Evolutionary conservation across 2,888 invertebrate species (phyloP).

Genomic region (Diogma glabrata): DNA sequence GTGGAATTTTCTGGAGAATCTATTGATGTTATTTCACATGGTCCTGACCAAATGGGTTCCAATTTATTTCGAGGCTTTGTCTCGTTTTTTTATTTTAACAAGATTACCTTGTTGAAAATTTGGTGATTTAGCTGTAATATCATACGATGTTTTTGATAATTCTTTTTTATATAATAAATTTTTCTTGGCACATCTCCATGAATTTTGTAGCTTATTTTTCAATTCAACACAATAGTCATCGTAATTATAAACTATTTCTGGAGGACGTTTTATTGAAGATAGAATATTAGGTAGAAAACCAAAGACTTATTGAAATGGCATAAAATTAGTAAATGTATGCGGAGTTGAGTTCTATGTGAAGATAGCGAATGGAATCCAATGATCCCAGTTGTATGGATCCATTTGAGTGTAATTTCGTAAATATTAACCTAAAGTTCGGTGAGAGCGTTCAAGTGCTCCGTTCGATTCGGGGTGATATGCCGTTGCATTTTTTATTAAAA

Average conservation of each 20-base stretch:
- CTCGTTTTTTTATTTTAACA: too few relatives aligned
- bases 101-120: too few relatives aligned
- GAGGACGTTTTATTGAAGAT: neutral
- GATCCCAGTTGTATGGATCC: too few relatives aligned
- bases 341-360: neutral
- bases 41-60: too few relatives aligned
- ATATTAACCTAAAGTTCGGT: neutral
- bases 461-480: neutral
- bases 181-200: neutral
- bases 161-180: neutral
- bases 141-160: neutral
- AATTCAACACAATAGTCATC: neutral
- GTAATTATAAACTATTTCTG: neutral
- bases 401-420: neutral
- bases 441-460: neutral
- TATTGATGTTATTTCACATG: too few relatives aligned
- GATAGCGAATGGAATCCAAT: neutral
- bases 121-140: neutral
- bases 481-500: too few relatives aligned
- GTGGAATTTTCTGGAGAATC: too few relatives aligned
- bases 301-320: too few relatives aligned
- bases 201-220: neutral
- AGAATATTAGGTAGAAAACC: neutral
- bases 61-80: too few relatives aligned
- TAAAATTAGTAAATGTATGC: neutral